Evolutionary conservation across 2,797 vertebrate genomes (phyloP).

Genomic region (Dendrocincla fuliginosa): DNA sequence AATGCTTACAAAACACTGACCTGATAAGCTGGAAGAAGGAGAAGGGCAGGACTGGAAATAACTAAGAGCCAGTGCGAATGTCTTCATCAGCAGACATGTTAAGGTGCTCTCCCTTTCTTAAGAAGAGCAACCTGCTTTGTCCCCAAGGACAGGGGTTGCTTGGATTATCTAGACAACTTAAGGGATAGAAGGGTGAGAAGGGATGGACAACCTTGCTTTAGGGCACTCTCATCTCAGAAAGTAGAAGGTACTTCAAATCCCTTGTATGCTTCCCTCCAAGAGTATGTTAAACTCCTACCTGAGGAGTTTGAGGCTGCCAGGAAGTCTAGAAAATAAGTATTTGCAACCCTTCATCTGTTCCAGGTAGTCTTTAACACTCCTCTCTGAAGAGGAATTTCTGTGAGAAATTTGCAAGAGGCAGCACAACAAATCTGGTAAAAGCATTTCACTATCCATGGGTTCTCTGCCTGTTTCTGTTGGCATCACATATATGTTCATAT

Average conservation of each 20-base stretch:
- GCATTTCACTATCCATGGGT: not conserved
- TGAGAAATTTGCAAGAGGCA: not conserved
- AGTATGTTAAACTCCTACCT: not conserved
- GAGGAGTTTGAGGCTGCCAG: not conserved
- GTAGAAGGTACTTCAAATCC: not conserved
- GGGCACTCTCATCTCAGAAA: not conserved
- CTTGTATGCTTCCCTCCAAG: not conserved
- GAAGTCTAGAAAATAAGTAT: not conserved
- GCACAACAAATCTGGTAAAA: not conserved
- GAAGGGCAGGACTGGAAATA: not conserved
- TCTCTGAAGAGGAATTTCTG: not conserved
- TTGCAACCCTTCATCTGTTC: not conserved
- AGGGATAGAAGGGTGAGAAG: not conserved
- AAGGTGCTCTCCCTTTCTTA: not conserved
- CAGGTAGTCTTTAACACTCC: not conserved
- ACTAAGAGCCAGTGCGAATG: not conserved
- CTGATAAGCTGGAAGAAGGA: not conserved
- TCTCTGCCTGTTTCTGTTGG: not conserved
- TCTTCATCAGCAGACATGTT: not conserved
- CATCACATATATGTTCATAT: not conserved
- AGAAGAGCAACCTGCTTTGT: not conserved
- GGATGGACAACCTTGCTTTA: not conserved
- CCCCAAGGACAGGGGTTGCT: not conserved
- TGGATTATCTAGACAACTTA: not conserved
- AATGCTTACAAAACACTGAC: not conserved